A percentile compares a stretch with the other conserved stretches of the same genome.
Conservation (phyloP, 2,888 invertebrate genomes). For the Sycophila texana region DNA sequence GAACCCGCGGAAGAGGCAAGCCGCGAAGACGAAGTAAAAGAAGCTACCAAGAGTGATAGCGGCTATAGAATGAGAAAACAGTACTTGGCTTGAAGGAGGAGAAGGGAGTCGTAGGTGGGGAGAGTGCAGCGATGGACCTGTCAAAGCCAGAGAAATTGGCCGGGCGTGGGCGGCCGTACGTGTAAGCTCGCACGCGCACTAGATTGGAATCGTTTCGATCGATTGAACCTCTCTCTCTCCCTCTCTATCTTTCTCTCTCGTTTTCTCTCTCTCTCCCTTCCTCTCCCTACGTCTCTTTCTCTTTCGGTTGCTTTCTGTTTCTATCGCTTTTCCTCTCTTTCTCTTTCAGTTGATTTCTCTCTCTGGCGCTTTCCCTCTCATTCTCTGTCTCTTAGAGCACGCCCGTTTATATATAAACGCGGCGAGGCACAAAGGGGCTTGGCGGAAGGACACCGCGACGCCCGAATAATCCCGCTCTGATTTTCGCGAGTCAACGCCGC, state of each 20-base stretch:
- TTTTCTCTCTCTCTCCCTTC: not conserved
- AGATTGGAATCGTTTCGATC: constrained; percentile 43
- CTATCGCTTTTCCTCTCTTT: too few species aligned
- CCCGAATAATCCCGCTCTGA: too few species aligned
- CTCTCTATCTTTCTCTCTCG: constrained; percentile 1
- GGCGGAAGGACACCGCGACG: not conserved
- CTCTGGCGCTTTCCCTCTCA: too few species aligned
- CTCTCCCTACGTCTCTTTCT: too few species aligned
- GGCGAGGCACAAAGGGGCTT: not conserved
- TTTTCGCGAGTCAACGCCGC: not conserved
- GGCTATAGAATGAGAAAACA: not conserved
- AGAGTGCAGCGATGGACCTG: constrained; percentile 36
- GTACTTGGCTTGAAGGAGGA: not conserved
- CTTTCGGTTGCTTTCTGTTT: too few species aligned
- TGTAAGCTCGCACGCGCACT: not conserved
- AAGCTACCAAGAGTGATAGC: not conserved
- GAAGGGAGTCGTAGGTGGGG: not conserved
- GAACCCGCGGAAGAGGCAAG: not conserved
- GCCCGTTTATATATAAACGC: not conserved
- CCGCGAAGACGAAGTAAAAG: not conserved
- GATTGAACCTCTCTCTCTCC: constrained; percentile 12
- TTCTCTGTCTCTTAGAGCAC: too few species aligned
- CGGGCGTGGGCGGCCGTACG: not conserved
- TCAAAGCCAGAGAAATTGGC: constrained; percentile 33
- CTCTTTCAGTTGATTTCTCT: too few species aligned